These are phyloP conservation scores for Polyploca ridens DNA, from an alignment of 2,888 invertebrate species.

Conservation along the genomic window DNA sequence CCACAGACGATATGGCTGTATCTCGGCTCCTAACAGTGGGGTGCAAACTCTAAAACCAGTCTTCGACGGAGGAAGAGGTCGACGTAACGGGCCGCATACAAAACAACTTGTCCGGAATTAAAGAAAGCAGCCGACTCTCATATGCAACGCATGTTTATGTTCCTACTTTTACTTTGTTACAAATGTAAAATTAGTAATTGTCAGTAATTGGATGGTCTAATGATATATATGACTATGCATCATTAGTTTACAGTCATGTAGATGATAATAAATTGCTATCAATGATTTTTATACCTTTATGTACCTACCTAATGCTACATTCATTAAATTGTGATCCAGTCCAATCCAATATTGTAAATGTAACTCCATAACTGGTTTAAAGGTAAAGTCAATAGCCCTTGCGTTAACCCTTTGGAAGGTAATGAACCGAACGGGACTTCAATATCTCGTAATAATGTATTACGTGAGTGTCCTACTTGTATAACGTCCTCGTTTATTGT, in stretches of 20 bases:
- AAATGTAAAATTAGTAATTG: neutral
- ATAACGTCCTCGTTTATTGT: no score
- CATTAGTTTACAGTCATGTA: no score
- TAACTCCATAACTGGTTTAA: neutral
- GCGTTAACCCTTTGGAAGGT: neutral
- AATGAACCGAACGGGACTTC: neutral
- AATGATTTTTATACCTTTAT: no score
- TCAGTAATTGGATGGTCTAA: neutral
- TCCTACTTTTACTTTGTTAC: conserved; percentile 9
- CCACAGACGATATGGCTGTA: conserved; percentile 52
- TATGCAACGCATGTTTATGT: conserved; percentile 5
- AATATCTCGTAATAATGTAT: neutral
- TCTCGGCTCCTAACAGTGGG: conserved; percentile 45
- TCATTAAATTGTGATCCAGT: no score
- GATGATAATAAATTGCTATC: no score
- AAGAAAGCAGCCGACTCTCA: conserved; percentile 45
- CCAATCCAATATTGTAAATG: no score
- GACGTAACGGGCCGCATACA: conserved; percentile 76
- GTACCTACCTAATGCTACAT: no score
- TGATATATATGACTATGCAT: neutral
- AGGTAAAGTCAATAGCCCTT: neutral
- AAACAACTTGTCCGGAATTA: conserved; percentile 49
- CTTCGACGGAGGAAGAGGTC: conserved; percentile 56
- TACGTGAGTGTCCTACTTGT: neutral
- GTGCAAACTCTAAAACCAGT: conserved; percentile 67